Evolutionary conservation across 2,888 invertebrate genomes (phyloP).

Genomic region (Spialia ferax): DNA sequence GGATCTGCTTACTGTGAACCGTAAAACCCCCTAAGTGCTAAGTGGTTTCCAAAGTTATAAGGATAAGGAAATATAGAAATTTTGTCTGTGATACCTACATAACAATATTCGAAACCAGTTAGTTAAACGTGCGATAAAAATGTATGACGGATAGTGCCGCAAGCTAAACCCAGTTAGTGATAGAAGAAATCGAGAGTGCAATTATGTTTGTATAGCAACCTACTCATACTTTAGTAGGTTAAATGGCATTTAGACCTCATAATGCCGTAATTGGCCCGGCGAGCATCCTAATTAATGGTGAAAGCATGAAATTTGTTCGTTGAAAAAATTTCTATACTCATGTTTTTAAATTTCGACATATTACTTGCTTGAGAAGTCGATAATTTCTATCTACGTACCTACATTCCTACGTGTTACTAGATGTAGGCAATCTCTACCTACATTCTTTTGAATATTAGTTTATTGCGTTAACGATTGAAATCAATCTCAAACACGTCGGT

Average conservation of each 20-base stretch:
- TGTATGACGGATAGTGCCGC: conserved; percentile 3
- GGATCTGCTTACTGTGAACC: not conserved
- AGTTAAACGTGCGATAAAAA: not conserved
- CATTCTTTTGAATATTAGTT: not conserved
- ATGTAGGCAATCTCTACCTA: no score
- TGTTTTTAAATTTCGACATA: not conserved
- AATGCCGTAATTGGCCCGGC: conserved; percentile 37
- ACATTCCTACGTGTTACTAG: no score
- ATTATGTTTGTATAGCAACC: conserved; percentile 29
- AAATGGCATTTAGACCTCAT: conserved; percentile 40
- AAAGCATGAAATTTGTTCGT: conserved; percentile 28
- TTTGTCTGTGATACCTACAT: no score
- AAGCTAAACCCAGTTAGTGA: conserved; percentile 22
- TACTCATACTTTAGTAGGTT: conserved; percentile 35
- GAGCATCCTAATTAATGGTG: conserved; percentile 40
- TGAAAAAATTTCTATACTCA: conserved; percentile 7
- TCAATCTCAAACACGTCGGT: not conserved
- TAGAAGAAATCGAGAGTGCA: conserved; percentile 39
- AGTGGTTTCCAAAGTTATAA: no score
- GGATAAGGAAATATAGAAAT: no score
- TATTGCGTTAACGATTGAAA: not conserved
- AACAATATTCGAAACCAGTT: not conserved
- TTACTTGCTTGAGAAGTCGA: not conserved
- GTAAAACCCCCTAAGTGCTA: not conserved
- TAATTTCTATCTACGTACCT: not conserved